phyloP scores from a whole-genome alignment of 2,113 vertebrate species.

The Polypterus bichir region DNA sequence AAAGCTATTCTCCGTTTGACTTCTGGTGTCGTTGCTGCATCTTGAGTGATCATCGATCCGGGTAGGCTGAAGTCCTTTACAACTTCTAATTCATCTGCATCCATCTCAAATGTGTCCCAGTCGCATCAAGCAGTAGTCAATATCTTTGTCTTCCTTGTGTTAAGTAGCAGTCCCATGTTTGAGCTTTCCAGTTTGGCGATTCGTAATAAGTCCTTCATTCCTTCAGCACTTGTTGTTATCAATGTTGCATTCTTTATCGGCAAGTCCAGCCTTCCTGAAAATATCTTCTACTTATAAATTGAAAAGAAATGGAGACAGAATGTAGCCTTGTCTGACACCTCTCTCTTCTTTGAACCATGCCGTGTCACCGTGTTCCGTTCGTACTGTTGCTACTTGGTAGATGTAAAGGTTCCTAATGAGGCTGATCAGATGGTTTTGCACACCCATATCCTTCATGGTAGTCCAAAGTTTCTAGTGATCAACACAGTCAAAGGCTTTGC shows the following conservation, averaged over 20 bases:
- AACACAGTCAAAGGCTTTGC: slow-evolving; percentile 9
- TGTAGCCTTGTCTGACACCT: slow-evolving; percentile 3
- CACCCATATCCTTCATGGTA: slow-evolving; percentile 9
- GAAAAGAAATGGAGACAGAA: slow-evolving; percentile 6
- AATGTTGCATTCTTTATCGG: not conserved
- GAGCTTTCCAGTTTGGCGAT: no score
- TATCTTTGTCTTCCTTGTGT: not conserved
- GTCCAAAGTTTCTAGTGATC: slow-evolving; percentile 5
- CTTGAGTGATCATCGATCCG: not conserved
- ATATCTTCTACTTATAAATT: slow-evolving; percentile 1
- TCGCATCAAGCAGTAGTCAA: not conserved
- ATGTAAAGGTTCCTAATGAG: slow-evolving; percentile 8
- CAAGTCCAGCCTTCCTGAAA: not conserved
- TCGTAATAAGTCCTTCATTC: not conserved
- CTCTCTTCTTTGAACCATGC: not conserved
- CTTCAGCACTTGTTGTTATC: not conserved
- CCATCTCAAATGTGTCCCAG: not conserved
- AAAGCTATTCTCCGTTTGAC: not conserved
- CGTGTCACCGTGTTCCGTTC: slow-evolving; percentile 1
- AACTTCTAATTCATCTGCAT: not conserved
- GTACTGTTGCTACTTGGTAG: slow-evolving; percentile 8
- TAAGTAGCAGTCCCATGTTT: not conserved
- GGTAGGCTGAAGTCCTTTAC: not conserved
- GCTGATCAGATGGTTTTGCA: slow-evolving; percentile 7
- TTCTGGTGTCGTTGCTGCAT: not conserved